Conservation (phyloP, 2,797 vertebrate genomes). For the Sebastiscus tertius region DNA sequence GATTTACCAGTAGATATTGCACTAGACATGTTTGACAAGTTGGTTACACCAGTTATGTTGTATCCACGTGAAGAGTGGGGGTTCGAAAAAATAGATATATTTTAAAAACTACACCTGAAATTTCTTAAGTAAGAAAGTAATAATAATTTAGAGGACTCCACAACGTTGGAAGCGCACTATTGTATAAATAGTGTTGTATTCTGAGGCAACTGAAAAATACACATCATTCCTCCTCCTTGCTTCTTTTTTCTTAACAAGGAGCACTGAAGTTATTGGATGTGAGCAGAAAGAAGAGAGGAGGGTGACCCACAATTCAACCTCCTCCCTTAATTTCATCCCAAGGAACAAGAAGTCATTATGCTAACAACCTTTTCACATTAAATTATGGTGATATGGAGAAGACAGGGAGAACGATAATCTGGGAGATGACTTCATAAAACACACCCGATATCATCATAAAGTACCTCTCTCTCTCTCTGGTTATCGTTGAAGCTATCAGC, state of each 20-base stretch:
- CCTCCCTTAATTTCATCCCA: not conserved
- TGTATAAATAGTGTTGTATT: too few species aligned
- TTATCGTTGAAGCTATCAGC: slow-evolving; percentile 28
- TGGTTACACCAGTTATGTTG: not conserved
- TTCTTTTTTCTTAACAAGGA: not conserved
- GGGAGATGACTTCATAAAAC: slow-evolving; percentile 51
- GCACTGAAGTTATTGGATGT: not conserved
- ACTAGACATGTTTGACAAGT: not conserved
- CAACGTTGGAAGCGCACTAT: not conserved
- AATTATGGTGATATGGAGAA: not conserved
- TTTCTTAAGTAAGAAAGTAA: too few species aligned
- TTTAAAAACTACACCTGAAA: not conserved
- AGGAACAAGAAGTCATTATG: slow-evolving; percentile 10
- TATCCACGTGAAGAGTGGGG: not conserved
- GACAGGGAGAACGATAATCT: slow-evolving; percentile 21
- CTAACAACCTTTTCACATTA: slow-evolving; percentile 29
- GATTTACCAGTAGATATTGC: not conserved
- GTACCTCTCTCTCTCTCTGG: not conserved
- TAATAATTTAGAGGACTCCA: not conserved
- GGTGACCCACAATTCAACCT: slow-evolving; percentile 1
- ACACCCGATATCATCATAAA: slow-evolving; percentile 33
- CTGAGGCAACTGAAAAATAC: too few species aligned
- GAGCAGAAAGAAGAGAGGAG: not conserved
- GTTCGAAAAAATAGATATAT: not conserved
- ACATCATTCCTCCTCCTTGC: not conserved